Percentiles rank a stretch among this genome's conserved stretches.
phyloP scores from a whole-genome alignment of 2,888 invertebrate genomes.

The Eupithecia dodoneata region DNA sequence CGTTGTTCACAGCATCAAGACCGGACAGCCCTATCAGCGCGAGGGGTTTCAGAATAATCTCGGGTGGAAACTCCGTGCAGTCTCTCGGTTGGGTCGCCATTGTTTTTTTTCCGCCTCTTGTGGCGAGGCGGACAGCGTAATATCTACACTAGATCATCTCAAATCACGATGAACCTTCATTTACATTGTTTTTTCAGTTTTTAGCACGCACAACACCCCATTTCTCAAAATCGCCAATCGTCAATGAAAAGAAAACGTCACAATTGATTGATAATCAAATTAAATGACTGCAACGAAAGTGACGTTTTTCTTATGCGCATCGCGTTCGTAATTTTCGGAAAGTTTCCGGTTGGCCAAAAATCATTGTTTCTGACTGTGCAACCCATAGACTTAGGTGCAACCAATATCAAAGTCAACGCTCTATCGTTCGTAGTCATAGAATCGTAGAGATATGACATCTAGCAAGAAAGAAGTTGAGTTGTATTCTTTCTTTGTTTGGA shows the following conservation, averaged over 20 bases:
- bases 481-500: too few relatives aligned
- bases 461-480: too few relatives aligned
- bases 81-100: constrained; percentile 85
- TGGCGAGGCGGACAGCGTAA: constrained; percentile 5
- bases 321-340: constrained; percentile 1
- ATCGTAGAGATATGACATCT: too few relatives aligned
- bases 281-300: constrained; percentile 18
- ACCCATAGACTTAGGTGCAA: too few relatives aligned
- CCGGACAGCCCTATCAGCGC: constrained; percentile 95
- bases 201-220: constrained; percentile 57
- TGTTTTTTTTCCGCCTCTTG: constrained; percentile 29
- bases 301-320: constrained; percentile 15
- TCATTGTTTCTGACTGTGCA: not conserved
- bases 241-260: constrained; percentile 48
- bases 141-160: constrained; percentile 49
- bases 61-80: constrained; percentile 90
- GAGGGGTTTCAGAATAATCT: constrained; percentile 92
- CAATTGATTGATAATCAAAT: constrained; percentile 12
- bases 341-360: not conserved
- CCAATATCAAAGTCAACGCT: too few relatives aligned
- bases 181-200: constrained; percentile 15
- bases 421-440: too few relatives aligned
- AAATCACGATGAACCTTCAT: constrained; percentile 41
- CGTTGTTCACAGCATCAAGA: constrained; percentile 92
- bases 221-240: constrained; percentile 61